These are phyloP conservation scores for Telmatherina bonti DNA, from an alignment of 2,797 vertebrate genomes.

Conservation along the genomic window DNA sequence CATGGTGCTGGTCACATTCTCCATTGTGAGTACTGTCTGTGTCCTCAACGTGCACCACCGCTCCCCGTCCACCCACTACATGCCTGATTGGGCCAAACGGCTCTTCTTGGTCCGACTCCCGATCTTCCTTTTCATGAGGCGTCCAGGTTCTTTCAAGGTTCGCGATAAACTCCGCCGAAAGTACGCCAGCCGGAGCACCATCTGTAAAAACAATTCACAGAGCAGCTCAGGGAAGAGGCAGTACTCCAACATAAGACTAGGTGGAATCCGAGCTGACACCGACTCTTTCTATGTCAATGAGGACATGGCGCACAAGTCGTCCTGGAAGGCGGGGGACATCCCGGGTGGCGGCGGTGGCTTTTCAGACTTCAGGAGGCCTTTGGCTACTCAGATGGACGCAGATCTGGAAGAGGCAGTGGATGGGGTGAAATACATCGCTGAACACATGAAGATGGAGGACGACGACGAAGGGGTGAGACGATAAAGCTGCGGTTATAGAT, in stretches of 20 bases:
- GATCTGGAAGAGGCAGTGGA: conserved; percentile 84
- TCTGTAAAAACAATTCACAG: conserved; percentile 28
- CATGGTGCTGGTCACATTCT: conserved; percentile 87
- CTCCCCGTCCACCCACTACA: conserved; percentile 85
- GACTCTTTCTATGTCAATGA: conserved; percentile 77
- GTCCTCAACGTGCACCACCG: conserved; percentile 87
- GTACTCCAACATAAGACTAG: conserved; percentile 62
- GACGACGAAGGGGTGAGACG: conserved; percentile 83
- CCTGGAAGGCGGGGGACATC: conserved; percentile 75
- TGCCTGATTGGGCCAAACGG: conserved; percentile 85
- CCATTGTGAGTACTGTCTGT: conserved; percentile 82
- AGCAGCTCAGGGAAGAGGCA: conserved; percentile 44
- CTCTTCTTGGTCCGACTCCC: conserved; percentile 83
- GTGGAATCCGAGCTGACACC: conserved; percentile 59
- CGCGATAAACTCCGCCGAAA: conserved; percentile 72
- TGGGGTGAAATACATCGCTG: conserved; percentile 83
- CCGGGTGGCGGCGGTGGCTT: conserved; percentile 65
- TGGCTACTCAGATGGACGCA: conserved; percentile 67
- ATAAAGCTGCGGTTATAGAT: background rate
- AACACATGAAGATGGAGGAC: conserved; percentile 85
- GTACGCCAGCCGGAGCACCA: conserved; percentile 34
- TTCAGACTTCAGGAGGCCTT: conserved; percentile 71
- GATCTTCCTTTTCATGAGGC: conserved; percentile 82
- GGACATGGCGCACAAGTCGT: conserved; percentile 67
- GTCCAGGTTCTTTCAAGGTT: conserved; percentile 74